Conservation (phyloP, 23 tunicate genomes). For the Botrylloides violaceus region DNA sequence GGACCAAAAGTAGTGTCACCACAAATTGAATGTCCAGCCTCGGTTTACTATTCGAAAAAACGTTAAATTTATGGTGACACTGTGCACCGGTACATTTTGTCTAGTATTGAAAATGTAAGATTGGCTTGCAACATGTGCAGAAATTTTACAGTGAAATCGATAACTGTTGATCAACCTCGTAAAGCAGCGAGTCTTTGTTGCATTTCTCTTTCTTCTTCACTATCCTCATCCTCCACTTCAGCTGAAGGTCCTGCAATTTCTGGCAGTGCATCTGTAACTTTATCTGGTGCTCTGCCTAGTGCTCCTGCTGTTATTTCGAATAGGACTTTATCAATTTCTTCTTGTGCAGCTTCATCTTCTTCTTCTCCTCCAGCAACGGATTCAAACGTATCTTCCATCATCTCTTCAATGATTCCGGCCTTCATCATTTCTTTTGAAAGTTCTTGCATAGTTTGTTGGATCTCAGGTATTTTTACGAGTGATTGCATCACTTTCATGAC, state of each 20-base stretch:
- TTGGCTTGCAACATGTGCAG: too few relatives aligned
- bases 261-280: slow-evolving; percentile 63
- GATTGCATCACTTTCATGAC: slow-evolving; percentile 27
- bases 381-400: slow-evolving; percentile 90
- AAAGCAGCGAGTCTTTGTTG: slow-evolving; percentile 66
- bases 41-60: too few relatives aligned
- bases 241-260: slow-evolving; percentile 26
- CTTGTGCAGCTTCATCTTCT: slow-evolving; percentile 81
- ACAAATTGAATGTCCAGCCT: too few relatives aligned
- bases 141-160: not conserved
- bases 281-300: slow-evolving; percentile 60
- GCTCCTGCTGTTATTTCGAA: slow-evolving; percentile 76
- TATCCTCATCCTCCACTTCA: slow-evolving; percentile 45
- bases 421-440: slow-evolving; percentile 97
- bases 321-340: slow-evolving; percentile 96
- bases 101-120: too few relatives aligned
- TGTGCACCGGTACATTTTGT: too few relatives aligned
- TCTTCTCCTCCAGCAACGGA: slow-evolving; percentile 67
- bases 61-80: too few relatives aligned
- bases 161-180: slow-evolving; percentile 28
- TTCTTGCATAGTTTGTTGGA: slow-evolving; percentile 81
- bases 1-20: too few relatives aligned
- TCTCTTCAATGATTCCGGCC: slow-evolving; percentile 96
- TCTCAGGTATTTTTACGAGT: slow-evolving; percentile 56
- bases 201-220: slow-evolving; percentile 59